Percentiles rank a stretch among this genome's conserved stretches.
Conservation (phyloP, 2,888 invertebrate species). For the Cremastinae sp. region DNA sequence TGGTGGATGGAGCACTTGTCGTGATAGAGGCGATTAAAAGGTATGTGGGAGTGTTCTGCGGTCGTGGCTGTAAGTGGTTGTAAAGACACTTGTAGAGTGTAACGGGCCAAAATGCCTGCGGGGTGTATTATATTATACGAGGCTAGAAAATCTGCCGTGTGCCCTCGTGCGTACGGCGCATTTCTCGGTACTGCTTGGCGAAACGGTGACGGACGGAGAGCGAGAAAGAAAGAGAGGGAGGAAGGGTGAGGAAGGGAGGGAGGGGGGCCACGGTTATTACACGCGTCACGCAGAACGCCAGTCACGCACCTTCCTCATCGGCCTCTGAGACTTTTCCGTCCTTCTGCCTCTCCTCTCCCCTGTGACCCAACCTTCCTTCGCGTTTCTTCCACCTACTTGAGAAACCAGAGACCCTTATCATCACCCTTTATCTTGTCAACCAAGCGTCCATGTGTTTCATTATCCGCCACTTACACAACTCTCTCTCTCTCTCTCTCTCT, state of each 20-base stretch:
- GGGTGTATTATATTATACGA: slow-evolving; percentile 57
- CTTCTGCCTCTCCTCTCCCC: slow-evolving; percentile 41
- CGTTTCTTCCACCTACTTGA: slow-evolving; percentile 6
- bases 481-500: slow-evolving; percentile 5
- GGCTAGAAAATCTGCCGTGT: slow-evolving; percentile 51
- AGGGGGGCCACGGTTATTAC: slow-evolving; percentile 77
- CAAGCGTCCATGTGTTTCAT: slow-evolving; percentile 71
- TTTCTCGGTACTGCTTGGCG: slow-evolving; percentile 71
- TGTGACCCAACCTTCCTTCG: background rate
- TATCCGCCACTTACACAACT: slow-evolving; percentile 66
- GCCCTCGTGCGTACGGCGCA: slow-evolving; percentile 53
- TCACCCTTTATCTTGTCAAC: slow-evolving; percentile 78
- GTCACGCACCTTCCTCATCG: slow-evolving; percentile 74
- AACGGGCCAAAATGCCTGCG: slow-evolving; percentile 25
- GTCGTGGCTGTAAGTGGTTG: slow-evolving; percentile 34
- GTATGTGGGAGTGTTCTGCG: slow-evolving; percentile 16
- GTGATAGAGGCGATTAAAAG: slow-evolving; percentile 41
- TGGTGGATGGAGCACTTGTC: slow-evolving; percentile 28
- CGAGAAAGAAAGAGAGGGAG: too few relatives aligned
- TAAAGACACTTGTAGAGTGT: slow-evolving; percentile 16
- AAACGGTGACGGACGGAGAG: slow-evolving; percentile 69
- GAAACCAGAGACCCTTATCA: slow-evolving; percentile 73
- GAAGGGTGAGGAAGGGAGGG: too few relatives aligned
- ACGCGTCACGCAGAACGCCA: slow-evolving; percentile 77
- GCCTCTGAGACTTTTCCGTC: slow-evolving; percentile 52